These are phyloP conservation scores for Vanessa atalanta DNA, from an alignment of 1,140 invertebrate genomes.

Conservation along the genomic window DNA sequence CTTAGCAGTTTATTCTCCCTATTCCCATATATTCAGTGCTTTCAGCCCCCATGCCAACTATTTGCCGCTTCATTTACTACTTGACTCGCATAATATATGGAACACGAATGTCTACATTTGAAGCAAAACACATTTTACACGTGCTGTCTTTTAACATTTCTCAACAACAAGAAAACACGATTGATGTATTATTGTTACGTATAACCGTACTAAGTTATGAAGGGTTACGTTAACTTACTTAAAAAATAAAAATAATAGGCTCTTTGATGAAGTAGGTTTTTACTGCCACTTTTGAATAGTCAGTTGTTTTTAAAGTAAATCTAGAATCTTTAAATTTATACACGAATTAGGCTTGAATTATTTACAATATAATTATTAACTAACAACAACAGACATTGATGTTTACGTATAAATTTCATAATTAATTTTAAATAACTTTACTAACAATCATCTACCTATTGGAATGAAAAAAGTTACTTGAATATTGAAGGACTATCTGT, in stretches of 20 bases:
- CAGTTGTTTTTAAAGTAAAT: too few species aligned
- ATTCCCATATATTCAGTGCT: conserved; percentile 38
- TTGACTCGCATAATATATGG: conserved; percentile 46
- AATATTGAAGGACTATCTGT: neutral
- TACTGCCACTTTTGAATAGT: too few species aligned
- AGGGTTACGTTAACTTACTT: neutral
- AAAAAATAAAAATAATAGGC: neutral
- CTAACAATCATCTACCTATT: too few species aligned
- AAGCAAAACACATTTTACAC: conserved; percentile 10
- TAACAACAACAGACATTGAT: neutral
- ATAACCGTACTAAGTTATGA: neutral
- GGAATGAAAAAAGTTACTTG: too few species aligned
- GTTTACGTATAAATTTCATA: neutral
- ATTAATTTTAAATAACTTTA: too few species aligned
- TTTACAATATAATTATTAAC: neutral
- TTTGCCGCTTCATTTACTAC: conserved; percentile 51
- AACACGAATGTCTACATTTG: conserved; percentile 33
- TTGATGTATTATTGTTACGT: neutral
- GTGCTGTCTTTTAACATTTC: neutral
- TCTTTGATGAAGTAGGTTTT: too few species aligned
- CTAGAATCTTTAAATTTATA: too few species aligned
- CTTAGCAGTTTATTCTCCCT: conserved; percentile 29
- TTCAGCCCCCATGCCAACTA: conserved; percentile 44
- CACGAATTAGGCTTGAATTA: too few species aligned
- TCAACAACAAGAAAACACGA: conserved; percentile 2